Evolutionary conservation across 2,888 invertebrate genomes (phyloP).

Genomic region (Athetis lepigone): DNA sequence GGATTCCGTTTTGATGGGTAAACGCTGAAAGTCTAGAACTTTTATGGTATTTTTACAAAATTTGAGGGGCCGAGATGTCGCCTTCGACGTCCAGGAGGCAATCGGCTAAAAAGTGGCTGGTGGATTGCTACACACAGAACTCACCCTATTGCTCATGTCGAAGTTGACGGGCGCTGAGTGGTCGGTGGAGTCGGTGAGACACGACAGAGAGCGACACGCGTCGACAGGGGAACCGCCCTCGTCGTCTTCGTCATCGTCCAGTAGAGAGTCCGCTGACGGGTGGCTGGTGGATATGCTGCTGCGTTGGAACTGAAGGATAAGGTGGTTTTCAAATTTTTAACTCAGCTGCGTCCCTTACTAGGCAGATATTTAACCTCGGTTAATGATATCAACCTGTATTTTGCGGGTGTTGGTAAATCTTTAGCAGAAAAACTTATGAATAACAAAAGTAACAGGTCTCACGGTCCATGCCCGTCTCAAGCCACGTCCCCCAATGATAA

Average conservation of each 20-base stretch:
- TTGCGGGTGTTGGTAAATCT: background rate
- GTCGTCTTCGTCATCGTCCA: constrained; percentile 82
- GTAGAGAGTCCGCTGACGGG: constrained; percentile 89
- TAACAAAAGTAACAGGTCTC: background rate
- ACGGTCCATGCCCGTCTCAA: background rate
- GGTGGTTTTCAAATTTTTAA: background rate
- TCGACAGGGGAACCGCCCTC: constrained; percentile 89
- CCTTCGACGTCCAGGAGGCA: no score
- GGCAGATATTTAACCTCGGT: background rate
- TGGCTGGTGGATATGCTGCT: constrained; percentile 83
- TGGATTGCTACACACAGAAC: no score
- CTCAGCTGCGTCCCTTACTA: no score
- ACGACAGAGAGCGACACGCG: constrained; percentile 95
- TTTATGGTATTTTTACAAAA: no score
- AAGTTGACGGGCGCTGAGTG: constrained; percentile 97
- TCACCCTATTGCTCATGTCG: constrained; percentile 97
- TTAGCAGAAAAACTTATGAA: background rate
- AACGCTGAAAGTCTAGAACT: no score
- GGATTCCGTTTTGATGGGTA: no score
- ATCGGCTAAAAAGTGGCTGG: no score
- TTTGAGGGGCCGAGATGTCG: no score
- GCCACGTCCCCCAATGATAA: background rate
- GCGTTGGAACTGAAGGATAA: constrained; percentile 71
- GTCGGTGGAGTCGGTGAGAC: constrained; percentile 96
- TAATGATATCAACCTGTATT: background rate